phyloP scores from a whole-genome alignment of 1,140 invertebrate genomes.

The Drosophila trapezifrons region DNA sequence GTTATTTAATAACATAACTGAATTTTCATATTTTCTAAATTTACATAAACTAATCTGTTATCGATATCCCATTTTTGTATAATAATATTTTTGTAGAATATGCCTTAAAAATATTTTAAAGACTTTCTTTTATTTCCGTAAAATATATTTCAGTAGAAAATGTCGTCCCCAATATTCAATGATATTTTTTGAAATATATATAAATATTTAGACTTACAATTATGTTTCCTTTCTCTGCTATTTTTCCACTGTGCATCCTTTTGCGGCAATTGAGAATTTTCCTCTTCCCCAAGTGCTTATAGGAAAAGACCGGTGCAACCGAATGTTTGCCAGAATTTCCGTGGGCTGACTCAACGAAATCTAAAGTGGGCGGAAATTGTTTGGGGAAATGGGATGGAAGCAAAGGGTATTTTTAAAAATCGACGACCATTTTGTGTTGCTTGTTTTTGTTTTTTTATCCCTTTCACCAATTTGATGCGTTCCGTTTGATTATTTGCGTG shows the following conservation, averaged over 20 bases:
- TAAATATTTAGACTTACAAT: neutral
- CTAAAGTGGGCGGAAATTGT: conserved; percentile 42
- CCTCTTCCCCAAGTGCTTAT: conserved; percentile 35
- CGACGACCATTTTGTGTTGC: conserved; percentile 63
- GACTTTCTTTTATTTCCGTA: no score
- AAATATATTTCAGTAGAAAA: no score
- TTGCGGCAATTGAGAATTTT: conserved; percentile 54
- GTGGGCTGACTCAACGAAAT: conserved; percentile 64
- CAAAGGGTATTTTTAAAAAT: conserved; percentile 66
- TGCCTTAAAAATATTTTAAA: no score
- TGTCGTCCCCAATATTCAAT: no score
- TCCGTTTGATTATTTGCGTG: conserved; percentile 80
- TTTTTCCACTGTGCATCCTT: conserved; percentile 41
- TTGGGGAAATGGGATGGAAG: conserved; percentile 13
- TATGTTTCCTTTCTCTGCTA: neutral
- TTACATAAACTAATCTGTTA: no score
- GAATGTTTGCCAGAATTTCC: neutral
- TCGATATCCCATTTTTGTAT: no score
- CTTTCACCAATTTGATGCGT: conserved; percentile 79
- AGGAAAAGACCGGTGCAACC: conserved; percentile 54
- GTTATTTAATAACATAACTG: no score
- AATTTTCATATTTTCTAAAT: no score
- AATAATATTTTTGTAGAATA: no score
- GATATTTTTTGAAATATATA: no score
- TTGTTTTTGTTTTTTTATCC: conserved; percentile 56